These are phyloP conservation scores for Montipora capricornis DNA, from an alignment of 64 coral and sea anemone species.

Conservation along the genomic window DNA sequence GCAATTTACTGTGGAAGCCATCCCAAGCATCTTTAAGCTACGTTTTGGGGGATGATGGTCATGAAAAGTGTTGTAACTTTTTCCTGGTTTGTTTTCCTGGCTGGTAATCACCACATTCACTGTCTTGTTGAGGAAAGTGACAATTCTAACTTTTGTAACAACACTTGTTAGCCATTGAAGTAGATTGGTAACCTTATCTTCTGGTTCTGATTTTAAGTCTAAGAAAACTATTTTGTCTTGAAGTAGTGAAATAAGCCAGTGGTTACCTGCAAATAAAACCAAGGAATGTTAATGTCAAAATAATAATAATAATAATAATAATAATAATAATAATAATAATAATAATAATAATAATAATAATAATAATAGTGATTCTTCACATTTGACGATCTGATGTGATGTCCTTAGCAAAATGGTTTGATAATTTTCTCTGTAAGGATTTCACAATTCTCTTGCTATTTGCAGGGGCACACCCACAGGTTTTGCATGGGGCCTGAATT, in stretches of 20 bases:
- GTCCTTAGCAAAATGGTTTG: too few relatives aligned
- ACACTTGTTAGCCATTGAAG: neutral
- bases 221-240: neutral
- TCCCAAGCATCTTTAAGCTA: neutral
- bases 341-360: too few relatives aligned
- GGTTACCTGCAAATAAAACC: neutral
- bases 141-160: neutral
- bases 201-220: neutral
- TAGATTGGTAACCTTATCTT: neutral
- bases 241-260: neutral
- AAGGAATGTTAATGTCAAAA: neutral
- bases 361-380: too few relatives aligned
- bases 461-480: too few relatives aligned
- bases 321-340: too few relatives aligned
- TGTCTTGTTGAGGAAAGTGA: neutral
- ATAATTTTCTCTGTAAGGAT: too few relatives aligned
- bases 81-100: neutral
- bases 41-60: neutral
- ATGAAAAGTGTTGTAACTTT: neutral
- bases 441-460: too few relatives aligned
- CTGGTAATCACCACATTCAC: neutral
- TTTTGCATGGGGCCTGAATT: too few relatives aligned
- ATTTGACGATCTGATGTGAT: too few relatives aligned
- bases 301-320: neutral
- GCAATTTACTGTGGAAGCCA: neutral